Base-by-base conservation (phyloP, 92 coral and sea anemone genomes). In the Pocillopora grandis region DNA sequence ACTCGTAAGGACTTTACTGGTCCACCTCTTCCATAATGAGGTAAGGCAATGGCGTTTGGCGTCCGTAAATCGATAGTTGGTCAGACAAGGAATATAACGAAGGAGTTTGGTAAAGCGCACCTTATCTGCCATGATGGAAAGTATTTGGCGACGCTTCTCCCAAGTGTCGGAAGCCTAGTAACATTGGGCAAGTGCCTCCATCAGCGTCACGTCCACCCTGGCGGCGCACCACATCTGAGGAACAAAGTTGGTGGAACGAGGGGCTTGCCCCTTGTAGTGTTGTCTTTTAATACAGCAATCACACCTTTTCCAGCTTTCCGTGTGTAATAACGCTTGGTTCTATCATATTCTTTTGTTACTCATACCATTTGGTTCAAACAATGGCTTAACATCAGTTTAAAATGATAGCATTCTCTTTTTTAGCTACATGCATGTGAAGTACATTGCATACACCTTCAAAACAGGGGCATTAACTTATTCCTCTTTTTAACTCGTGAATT, bases 151-250 rank as follows among this genome's bases (percentile, higher is more conserved):
- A 20, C 93, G 95, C 61, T 85, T 80, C 88, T 87, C 95, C 95
- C 95, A 90, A 82, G 67, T 14, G 66, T 77, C 81, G 79, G 91
- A 88, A 76, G 77, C 91, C 23, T 77, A 78, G 52, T 92, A 92
- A 80, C 95, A 92, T 73, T 92, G 91, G 69, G 85, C 78, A 84
- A 92, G 92, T 79, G 95, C 90, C 87, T 82, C 78, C 91, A 89
- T 80, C 76, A 92, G 85, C 80, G 91, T 90, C 60, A 60, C 82
- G 35, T 87, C 91, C 19, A 89, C 83, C 36, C 81, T 66, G 31
- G 31, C 31, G 31, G 42, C 80, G 86, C 72, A 84, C 57, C 79
- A 58, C 72, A 76, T 85, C 71, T 65, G 95, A 86, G 48, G 90
- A 81, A 84, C 95, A 92, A 31, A 84, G 77, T 77, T 48, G 89